Base-by-base conservation (phyloP, 2,888 invertebrate genomes). In the Cantharis rustica region DNA sequence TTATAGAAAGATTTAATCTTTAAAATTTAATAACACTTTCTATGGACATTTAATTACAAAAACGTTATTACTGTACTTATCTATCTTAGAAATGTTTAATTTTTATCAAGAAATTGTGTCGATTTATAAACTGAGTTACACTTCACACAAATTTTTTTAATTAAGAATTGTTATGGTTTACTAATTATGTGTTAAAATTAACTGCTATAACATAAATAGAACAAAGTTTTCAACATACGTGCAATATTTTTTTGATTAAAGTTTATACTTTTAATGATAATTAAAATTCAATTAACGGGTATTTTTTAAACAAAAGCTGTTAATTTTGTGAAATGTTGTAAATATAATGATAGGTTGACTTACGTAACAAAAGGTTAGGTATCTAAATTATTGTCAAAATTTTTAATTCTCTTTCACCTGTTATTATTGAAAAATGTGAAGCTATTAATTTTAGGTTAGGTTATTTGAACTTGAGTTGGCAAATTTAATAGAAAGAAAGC, bases 71-170 rank as follows among this genome's bases (percentile, higher is more conserved):
- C 47, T 47, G 47, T 47, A 47, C 47, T 47, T 47, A n/a, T n/a
- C 47, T 47, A 47, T 47, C 47, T 47, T 13, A 47, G 47, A 47
- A 47, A 47, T 47, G 47, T 47, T 47, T 47, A 47, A 47, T 66
- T 66, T 66, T 20, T 66, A 66, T 66, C 23, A 20, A 23, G 64
- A 66, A 66, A 66, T 20, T 66, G 64, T 66, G 64, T n/a, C 64
- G 64, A 16, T 66, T 47, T 47, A 66, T 66, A 13, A 66, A 66
- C 13, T 66, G 64, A 66, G 64, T 66, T 66, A 66, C 23, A 66
- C 20, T 66, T 66, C 64, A 23, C 64, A 66, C 64, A 66, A 66
- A 66, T 20, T 66, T 47, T 47, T 47, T 66, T 66, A 66, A 66
- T 66, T 66, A 66, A 17, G 64, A 17, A 66, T 66, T 66, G 64